A percentile compares a stretch with the other conserved stretches of the same genome.
phyloP scores from a whole-genome alignment of 1,140 invertebrate genomes.

The Neuroterus valhalla region DNA sequence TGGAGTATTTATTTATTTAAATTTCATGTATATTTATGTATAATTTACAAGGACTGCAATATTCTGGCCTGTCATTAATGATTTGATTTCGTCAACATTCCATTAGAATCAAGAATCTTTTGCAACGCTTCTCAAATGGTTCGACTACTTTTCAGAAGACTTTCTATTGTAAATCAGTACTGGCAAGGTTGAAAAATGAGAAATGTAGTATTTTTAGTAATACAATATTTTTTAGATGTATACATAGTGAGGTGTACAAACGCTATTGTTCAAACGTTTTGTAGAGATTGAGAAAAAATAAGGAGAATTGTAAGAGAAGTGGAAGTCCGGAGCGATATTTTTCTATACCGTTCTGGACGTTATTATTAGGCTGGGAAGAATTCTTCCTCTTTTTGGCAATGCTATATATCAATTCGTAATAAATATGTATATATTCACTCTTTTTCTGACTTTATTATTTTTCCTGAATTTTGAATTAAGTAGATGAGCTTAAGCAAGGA shows the following conservation, averaged over 20 bases:
- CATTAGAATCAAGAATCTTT: constrained; percentile 17
- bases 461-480: background rate
- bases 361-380: background rate
- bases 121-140: background rate
- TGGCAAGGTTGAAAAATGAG: constrained; percentile 33
- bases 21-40: background rate
- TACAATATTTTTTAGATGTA: constrained; percentile 51
- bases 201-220: constrained; percentile 58
- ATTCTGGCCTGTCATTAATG: background rate
- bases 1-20: background rate
- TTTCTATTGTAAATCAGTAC: constrained; percentile 10
- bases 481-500: too few species aligned
- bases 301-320: background rate
- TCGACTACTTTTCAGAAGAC: background rate
- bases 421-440: background rate
- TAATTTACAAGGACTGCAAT: constrained; percentile 11
- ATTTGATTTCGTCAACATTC: constrained; percentile 33
- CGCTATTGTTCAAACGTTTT: background rate
- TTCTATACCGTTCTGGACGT: background rate
- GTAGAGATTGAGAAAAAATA: background rate
- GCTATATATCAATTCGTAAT: constrained; percentile 8
- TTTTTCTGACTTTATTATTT: background rate
- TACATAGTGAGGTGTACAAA: constrained; percentile 7
- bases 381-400: background rate
- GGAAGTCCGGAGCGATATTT: background rate